Conservation (phyloP, 92 coral and sea anemone genomes). For the Nematostella vectensis region DNA sequence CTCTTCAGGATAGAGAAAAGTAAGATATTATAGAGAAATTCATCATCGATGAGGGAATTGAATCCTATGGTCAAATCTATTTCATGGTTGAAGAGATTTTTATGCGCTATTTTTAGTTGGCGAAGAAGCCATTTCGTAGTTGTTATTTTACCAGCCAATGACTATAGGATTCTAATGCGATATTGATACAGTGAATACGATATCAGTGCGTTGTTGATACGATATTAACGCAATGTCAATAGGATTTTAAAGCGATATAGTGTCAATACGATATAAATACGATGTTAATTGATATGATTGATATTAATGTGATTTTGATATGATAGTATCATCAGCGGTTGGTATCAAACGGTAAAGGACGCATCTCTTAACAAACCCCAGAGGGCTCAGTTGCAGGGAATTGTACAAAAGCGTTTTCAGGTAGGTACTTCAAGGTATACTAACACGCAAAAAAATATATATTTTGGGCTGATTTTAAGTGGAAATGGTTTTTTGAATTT, state of each 20-base stretch:
- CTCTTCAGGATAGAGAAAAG: conserved; percentile 76
- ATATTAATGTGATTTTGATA: neutral
- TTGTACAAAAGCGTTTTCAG: conserved; percentile 93
- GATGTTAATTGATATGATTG: neutral
- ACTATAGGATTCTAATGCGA: too few species aligned
- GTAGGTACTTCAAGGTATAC: conserved; percentile 20
- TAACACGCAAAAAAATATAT: too few species aligned
- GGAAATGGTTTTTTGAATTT: too few species aligned
- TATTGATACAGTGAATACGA: neutral
- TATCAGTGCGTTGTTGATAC: neutral
- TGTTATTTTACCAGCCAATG: too few species aligned
- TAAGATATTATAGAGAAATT: conserved; percentile 26
- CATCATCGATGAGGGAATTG: too few species aligned
- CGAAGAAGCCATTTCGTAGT: too few species aligned
- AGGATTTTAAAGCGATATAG: neutral
- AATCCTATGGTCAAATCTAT: too few species aligned
- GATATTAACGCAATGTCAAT: neutral
- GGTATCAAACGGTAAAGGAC: conserved; percentile 83
- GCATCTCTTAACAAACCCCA: conserved; percentile 51
- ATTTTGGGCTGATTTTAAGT: too few species aligned
- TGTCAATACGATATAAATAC: neutral
- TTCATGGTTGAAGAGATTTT: too few species aligned
- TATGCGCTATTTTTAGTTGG: too few species aligned
- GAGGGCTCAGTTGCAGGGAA: conserved; percentile 81
- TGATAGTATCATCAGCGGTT: conserved; percentile 61